Evolutionary conservation across 30 jellyfish, hydroid and myxozoan species (phyloP), one percentile per base, ranked within the genome.

Genomic region (Aurelia aurita complex sp. Pacific): DNA sequence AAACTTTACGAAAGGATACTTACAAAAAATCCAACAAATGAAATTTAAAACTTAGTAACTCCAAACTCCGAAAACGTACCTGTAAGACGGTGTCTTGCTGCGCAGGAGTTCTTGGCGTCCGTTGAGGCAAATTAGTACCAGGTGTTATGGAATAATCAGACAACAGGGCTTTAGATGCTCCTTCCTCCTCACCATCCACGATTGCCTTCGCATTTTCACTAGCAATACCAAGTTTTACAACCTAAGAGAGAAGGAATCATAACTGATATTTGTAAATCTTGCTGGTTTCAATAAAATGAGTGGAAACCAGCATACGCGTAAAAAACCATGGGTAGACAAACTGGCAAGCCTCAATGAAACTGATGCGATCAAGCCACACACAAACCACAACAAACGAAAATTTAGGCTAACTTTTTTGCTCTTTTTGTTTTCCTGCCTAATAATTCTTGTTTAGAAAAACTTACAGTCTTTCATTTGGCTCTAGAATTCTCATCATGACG

Each of bases 21-120:
- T 38, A 1, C 50, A 2, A 38, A 5, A 2, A 38, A 2, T 38
- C 0, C 0, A 38, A 5, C 3, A 2, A 2, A 2, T 38, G 5
- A 38, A 38, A 38, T 38, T 38, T 5, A 38, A 5, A 38, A 38
- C 50, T 38, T 38, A 38, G 5, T 5, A 38, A 38, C 50, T 38
- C 50, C 5, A 5, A 2, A 5, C 36, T 1, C 38, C 46, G n/a
- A 17, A 6, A 4, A 51, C 63, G 36, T 18, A 88, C 98, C 97
- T 92, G 98, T 10, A 92, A 82, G 4, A 92, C 89, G 23, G 92
- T 92, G 66, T 92, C 98, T 67, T 87, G 97, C 84, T 82, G 94
- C 64, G 98, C 98, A 40, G 98, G 98, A 15, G 98, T 88, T 59
- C 98, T 69, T 75, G 98, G 98, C 60, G 98, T 92, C 42, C 98